phyloP scores from a whole-genome alignment of 2,888 invertebrate species.

The Lordiphosa andalusiaca region DNA sequence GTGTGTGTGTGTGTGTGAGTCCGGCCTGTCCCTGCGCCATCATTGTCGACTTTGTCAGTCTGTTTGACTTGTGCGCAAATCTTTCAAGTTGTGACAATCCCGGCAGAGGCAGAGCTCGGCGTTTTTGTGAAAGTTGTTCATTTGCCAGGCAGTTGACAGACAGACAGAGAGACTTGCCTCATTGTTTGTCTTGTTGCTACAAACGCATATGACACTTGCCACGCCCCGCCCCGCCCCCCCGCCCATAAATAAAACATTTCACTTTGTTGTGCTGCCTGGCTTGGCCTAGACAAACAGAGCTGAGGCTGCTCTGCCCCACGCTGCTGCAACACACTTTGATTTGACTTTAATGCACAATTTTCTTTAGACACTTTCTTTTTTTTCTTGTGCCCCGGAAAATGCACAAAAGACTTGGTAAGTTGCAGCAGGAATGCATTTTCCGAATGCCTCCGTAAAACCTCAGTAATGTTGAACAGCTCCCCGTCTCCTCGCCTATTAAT shows the following conservation, averaged over 20 bases:
- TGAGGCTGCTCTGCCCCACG: neutral
- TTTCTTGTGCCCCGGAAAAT: conserved; percentile 30
- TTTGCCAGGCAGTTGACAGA: conserved; percentile 68
- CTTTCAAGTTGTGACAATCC: conserved; percentile 69
- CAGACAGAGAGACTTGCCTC: conserved; percentile 39
- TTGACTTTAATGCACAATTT: conserved; percentile 73
- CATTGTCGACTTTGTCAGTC: conserved; percentile 67
- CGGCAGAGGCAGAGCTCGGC: conserved; percentile 21
- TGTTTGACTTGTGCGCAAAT: conserved; percentile 68
- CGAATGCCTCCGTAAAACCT: conserved; percentile 35
- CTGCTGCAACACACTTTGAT: conserved; percentile 58
- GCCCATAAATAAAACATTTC: conserved; percentile 72
- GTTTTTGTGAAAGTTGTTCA: conserved; percentile 73
- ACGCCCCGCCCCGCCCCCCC: too few species aligned
- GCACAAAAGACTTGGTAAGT: conserved; percentile 53
- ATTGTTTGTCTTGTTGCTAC: conserved; percentile 69
- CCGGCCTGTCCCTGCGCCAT: conserved; percentile 13
- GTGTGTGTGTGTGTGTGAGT: conserved; percentile 9
- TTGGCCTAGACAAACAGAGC: conserved; percentile 52
- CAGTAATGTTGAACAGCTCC: conserved; percentile 16
- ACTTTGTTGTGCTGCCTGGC: conserved; percentile 60
- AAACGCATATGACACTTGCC: conserved; percentile 71
- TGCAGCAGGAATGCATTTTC: conserved; percentile 50
- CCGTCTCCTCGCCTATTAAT: conserved; percentile 32
- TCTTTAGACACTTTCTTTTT: conserved; percentile 21